Evolutionary conservation across 2,797 vertebrate genomes (phyloP).

Genomic region (Tapera naevia): DNA sequence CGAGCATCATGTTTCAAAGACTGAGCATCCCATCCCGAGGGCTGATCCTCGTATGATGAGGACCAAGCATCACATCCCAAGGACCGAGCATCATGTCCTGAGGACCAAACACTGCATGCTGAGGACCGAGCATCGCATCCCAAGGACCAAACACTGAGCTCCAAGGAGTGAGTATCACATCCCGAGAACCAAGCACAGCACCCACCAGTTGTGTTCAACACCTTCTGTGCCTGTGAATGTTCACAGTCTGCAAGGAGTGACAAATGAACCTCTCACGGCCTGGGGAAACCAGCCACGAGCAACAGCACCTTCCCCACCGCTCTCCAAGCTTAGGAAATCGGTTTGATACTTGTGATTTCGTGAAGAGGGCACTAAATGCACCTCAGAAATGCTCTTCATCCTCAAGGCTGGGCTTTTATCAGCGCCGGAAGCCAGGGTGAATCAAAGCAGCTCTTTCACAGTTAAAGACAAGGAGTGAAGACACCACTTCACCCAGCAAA

Average conservation of each 20-base stretch:
- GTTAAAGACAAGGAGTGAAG: rapidly evolving
- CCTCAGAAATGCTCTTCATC: not conserved
- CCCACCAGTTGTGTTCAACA: not conserved
- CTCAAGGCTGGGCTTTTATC: not conserved
- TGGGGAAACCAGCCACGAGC: rapidly evolving
- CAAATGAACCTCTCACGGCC: rapidly evolving
- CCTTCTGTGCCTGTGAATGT: rapidly evolving
- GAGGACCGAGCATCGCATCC: too few relatives aligned
- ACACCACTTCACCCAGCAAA: rapidly evolving
- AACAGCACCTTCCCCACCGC: not conserved
- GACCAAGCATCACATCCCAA: too few relatives aligned
- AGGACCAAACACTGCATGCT: too few relatives aligned
- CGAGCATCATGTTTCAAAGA: too few relatives aligned
- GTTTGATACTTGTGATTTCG: not conserved
- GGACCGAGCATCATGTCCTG: too few relatives aligned
- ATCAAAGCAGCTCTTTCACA: not conserved
- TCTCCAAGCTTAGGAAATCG: rapidly evolving
- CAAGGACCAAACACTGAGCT: too few relatives aligned
- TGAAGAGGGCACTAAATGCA: not conserved
- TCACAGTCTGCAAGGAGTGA: rapidly evolving
- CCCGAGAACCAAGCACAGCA: not conserved
- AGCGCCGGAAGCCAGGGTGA: not conserved
- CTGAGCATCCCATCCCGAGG: too few relatives aligned
- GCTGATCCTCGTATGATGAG: too few relatives aligned
- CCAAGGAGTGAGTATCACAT: not conserved